Evolutionary conservation across 2,113 vertebrate genomes (phyloP).

Genomic region (Indicator maculatus): DNA sequence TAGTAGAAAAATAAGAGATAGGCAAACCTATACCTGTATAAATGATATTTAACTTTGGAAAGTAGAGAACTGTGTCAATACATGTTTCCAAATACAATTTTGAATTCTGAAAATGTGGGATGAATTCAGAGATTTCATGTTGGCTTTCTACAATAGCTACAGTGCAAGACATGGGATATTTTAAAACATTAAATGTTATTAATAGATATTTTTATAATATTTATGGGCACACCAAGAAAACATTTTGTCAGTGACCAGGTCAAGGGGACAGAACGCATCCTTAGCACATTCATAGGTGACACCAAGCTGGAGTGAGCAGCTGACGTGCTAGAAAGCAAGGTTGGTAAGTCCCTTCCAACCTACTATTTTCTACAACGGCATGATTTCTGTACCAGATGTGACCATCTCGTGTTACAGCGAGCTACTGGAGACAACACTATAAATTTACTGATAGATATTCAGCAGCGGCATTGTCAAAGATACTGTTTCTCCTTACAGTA

Average conservation of each 20-base stretch:
- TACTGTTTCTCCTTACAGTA: not conserved
- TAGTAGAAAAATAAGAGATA: not conserved
- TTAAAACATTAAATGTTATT: not conserved
- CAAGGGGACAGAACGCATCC: not conserved
- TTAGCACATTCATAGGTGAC: rapidly evolving
- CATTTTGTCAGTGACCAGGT: not conserved
- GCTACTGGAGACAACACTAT: not conserved
- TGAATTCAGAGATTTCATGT: not conserved
- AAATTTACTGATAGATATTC: not conserved
- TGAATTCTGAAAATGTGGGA: not conserved
- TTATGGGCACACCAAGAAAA: not conserved
- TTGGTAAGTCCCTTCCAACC: not conserved
- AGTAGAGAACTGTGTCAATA: not conserved
- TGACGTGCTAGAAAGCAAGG: not conserved
- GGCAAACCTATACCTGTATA: not conserved
- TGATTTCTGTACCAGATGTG: not conserved
- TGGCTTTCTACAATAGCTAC: not conserved
- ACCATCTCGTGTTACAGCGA: not conserved
- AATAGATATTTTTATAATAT: not conserved
- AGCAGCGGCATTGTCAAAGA: not conserved
- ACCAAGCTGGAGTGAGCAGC: not conserved
- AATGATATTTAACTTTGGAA: not conserved
- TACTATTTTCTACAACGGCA: rapidly evolving
- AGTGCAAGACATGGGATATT: not conserved
- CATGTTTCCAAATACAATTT: not conserved